Evolutionary conservation across 2,113 vertebrate genomes (phyloP).

Genomic region (Atlantisia rogersi): DNA sequence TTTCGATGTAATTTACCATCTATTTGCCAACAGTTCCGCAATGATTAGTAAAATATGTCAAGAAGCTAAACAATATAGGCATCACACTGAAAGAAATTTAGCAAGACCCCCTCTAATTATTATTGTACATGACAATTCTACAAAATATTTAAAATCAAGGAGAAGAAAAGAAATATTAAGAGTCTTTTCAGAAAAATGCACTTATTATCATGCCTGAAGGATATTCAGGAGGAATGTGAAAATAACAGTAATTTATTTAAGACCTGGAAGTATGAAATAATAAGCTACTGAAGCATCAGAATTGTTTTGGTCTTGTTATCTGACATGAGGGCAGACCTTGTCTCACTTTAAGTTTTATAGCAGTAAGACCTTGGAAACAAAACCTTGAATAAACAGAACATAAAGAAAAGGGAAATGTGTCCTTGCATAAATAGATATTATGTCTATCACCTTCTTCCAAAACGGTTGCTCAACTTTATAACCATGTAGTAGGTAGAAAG

Average conservation of each 20-base stretch:
- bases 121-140: slow-evolving; percentile 65
- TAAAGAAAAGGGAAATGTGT: slow-evolving; percentile 81
- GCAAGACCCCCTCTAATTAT: slow-evolving; percentile 68
- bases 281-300: slow-evolving; percentile 76
- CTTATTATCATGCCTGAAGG: slow-evolving; percentile 74
- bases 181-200: slow-evolving; percentile 64
- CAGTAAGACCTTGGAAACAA: slow-evolving; percentile 84
- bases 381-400: slow-evolving; percentile 82
- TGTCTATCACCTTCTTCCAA: slow-evolving; percentile 82
- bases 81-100: slow-evolving; percentile 58
- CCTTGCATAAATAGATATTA: slow-evolving; percentile 85
- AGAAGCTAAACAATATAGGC: slow-evolving; percentile 61
- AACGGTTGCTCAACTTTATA: slow-evolving; percentile 77
- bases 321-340: slow-evolving; percentile 80
- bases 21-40: slow-evolving; percentile 66
- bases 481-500: slow-evolving; percentile 74
- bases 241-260: slow-evolving; percentile 80
- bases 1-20: slow-evolving; percentile 37
- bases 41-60: slow-evolving; percentile 66
- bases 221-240: slow-evolving; percentile 75
- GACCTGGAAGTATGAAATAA: slow-evolving; percentile 79
- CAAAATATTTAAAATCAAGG: slow-evolving; percentile 67
- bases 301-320: slow-evolving; percentile 82
- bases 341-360: slow-evolving; percentile 81
- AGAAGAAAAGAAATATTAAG: slow-evolving; percentile 69